Conservation (phyloP, 2,113 vertebrate species). For the Pachycephala philippinensis region DNA sequence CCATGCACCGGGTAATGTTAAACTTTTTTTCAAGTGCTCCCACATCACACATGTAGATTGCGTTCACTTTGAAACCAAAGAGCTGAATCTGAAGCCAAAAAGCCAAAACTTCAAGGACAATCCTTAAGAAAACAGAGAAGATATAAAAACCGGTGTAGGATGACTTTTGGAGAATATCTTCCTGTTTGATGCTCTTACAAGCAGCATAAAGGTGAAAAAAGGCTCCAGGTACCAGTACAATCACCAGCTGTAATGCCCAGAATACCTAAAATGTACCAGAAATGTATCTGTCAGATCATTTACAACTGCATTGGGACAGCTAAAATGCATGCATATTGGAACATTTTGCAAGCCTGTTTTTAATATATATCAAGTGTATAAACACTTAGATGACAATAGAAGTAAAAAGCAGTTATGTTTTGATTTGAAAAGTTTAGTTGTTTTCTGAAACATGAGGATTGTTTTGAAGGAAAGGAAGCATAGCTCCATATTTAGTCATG, state of each 20-base stretch:
- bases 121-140: slow-evolving; percentile 83
- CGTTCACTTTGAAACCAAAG: slow-evolving; percentile 83
- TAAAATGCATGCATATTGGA: background rate
- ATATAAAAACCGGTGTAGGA: slow-evolving; percentile 82
- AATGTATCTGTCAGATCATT: slow-evolving; percentile 7
- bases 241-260: slow-evolving; percentile 84
- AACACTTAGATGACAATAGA: background rate
- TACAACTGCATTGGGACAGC: background rate
- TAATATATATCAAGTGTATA: background rate
- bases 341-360: background rate
- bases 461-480: background rate
- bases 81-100: slow-evolving; percentile 90
- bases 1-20: slow-evolving; percentile 80
- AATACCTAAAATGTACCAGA: slow-evolving; percentile 78
- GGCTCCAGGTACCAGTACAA: slow-evolving; percentile 82
- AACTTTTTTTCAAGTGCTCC: slow-evolving; percentile 75
- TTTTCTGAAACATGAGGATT: background rate
- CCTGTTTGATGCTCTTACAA: slow-evolving; percentile 84
- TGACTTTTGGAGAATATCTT: slow-evolving; percentile 82
- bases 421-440: background rate
- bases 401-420: background rate
- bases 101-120: slow-evolving; percentile 82
- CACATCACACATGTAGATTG: slow-evolving; percentile 79
- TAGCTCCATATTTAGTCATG: background rate
- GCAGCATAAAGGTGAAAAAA: slow-evolving; percentile 85